Percentiles rank a stretch among this genome's conserved stretches.
Evolutionary conservation across 2,113 vertebrate species (phyloP).

Genomic region (Camelus bactrianus): DNA sequence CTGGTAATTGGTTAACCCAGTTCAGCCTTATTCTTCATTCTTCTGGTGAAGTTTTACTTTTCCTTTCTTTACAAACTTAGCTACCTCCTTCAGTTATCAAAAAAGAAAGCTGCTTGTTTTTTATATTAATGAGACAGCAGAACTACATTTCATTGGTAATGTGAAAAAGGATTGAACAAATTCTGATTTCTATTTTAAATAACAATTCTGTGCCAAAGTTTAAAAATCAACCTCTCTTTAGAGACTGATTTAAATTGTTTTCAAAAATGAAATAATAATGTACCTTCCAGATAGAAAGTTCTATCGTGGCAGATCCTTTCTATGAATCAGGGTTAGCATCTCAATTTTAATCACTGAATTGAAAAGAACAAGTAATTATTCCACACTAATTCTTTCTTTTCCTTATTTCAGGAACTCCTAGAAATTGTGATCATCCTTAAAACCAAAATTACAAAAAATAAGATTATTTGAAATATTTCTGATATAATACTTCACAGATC

Average conservation of each 20-base stretch:
- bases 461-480: slow-evolving; percentile 36
- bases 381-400: slow-evolving; percentile 12
- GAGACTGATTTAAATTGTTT: slow-evolving; percentile 55
- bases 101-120: slow-evolving; percentile 4
- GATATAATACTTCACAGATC: background rate
- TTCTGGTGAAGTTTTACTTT: slow-evolving; percentile 25
- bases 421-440: slow-evolving; percentile 57
- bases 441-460: slow-evolving; percentile 13
- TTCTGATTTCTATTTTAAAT: slow-evolving; percentile 29
- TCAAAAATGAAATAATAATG: slow-evolving; percentile 14
- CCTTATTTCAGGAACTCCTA: background rate
- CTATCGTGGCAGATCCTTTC: background rate
- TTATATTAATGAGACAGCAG: background rate
- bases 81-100: slow-evolving; percentile 11
- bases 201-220: slow-evolving; percentile 2
- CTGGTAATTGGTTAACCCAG: slow-evolving; percentile 73
- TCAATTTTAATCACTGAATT: slow-evolving; percentile 35
- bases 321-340: background rate
- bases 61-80: background rate
- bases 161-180: background rate
- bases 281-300: background rate
- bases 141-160: slow-evolving; percentile 54
- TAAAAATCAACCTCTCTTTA: slow-evolving; percentile 48
- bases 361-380: background rate
- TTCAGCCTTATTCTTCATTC: background rate